phyloP scores from a whole-genome alignment of 2,888 invertebrate species.

The Andricus curvator region DNA sequence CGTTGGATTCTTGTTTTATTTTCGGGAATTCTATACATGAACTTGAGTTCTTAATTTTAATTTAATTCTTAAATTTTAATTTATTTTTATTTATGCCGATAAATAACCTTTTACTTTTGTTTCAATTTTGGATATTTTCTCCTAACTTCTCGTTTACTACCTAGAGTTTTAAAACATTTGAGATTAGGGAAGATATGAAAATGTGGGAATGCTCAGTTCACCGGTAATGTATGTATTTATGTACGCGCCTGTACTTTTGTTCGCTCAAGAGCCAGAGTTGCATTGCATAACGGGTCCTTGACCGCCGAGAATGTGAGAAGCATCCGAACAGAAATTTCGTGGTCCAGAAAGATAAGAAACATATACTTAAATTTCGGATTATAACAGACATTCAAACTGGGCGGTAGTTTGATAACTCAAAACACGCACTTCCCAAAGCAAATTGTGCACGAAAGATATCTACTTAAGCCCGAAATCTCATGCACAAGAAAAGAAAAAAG shows the following conservation, averaged over 20 bases:
- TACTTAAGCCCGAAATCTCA: background rate
- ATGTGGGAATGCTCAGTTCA: background rate
- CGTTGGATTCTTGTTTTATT: no score
- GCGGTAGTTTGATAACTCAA: conserved; percentile 29
- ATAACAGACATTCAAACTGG: conserved; percentile 18
- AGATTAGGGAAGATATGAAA: background rate
- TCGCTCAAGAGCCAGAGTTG: conserved; percentile 16
- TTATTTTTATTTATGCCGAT: background rate
- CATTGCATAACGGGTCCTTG: conserved; percentile 26
- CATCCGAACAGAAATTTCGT: conserved; percentile 31
- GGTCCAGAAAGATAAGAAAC: conserved; percentile 37
- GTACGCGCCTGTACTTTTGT: conserved; percentile 19
- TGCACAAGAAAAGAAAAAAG: background rate
- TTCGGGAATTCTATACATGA: no score
- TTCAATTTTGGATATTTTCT: background rate
- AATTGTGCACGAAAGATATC: conserved; percentile 8
- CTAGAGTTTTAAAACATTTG: background rate
- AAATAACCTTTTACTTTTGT: background rate
- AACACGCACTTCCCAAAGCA: conserved; percentile 11
- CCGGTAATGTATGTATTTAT: conserved; percentile 14
- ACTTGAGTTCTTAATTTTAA: no score
- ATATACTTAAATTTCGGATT: conserved; percentile 22
- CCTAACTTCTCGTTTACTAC: background rate
- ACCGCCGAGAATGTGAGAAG: conserved; percentile 29
- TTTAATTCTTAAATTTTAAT: no score